These are phyloP conservation scores for Oscheius myriophilus DNA, from an alignment of 2,888 invertebrate species.

Conservation along the genomic window DNA sequence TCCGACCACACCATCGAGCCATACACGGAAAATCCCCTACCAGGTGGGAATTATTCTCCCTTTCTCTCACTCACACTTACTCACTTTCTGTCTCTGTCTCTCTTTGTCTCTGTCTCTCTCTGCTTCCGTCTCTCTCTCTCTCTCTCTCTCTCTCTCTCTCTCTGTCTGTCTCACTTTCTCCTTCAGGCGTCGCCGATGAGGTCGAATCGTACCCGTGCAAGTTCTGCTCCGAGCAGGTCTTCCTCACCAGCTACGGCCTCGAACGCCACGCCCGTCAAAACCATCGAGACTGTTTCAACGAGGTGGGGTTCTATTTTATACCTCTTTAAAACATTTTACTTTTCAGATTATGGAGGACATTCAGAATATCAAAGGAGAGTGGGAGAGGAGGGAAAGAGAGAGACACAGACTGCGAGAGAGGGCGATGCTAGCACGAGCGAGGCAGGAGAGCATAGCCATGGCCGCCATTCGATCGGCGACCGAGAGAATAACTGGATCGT, in stretches of 20 bases:
- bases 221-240: slow-evolving; percentile 56
- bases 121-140: too few species aligned
- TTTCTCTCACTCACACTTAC: too few species aligned
- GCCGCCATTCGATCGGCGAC: slow-evolving; percentile 8
- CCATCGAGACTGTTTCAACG: slow-evolving; percentile 47
- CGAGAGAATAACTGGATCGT: too few species aligned
- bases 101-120: neutral
- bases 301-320: slow-evolving; percentile 28
- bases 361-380: slow-evolving; percentile 50
- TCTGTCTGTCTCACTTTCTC: neutral
- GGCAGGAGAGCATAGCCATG: slow-evolving; percentile 24
- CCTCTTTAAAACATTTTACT: neutral
- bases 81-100: too few species aligned
- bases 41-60: slow-evolving; percentile 18
- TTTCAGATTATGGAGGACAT: slow-evolving; percentile 45
- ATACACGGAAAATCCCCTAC: slow-evolving; percentile 30
- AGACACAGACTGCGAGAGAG: slow-evolving; percentile 33
- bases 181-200: slow-evolving; percentile 59
- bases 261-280: slow-evolving; percentile 52
- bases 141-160: too few species aligned
- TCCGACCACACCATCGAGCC: neutral
- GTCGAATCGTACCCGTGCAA: slow-evolving; percentile 64
- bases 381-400: slow-evolving; percentile 54
- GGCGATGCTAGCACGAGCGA: slow-evolving; percentile 11
- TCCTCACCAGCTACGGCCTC: slow-evolving; percentile 57